Base-by-base conservation (phyloP, 2,113 vertebrate species). In the Galemys pyrenaicus region DNA sequence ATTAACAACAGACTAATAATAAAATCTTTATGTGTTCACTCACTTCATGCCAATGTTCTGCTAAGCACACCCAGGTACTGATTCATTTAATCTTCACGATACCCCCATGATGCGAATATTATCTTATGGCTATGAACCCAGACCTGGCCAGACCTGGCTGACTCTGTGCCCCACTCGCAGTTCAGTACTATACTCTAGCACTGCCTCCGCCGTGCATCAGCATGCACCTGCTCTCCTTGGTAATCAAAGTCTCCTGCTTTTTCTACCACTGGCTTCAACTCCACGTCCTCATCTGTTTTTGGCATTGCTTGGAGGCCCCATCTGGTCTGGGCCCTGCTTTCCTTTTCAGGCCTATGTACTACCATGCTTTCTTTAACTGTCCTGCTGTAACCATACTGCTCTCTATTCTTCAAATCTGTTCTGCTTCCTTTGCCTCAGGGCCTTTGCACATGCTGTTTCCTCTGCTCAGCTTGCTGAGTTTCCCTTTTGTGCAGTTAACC, bases 301-400 rank as follows among this genome's bases (percentile, higher is more conserved):
- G 17, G 19, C 1, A 0, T 11, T n/a, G 70, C 74, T 3, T 0
- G 1, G n/a, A 17, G 5, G 12, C 6, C n/a, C 32, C 3, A 0
- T 10, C 26, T 37, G 37, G 17, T 80, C 75, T 30, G 15, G 6
- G 0, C 37, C 32, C 67, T 30, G 9, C 71, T 77, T 82, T 58
- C 19, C 16, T 32, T 46, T 78, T 49, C 58, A 68, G 39, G 54
- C 1, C 12, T 35, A 9, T 44, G 49, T 86, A 22, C 49, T n/a
- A 19, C 22, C n/a, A 44, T 13, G 51, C 12, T 92, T 93, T 62
- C 30, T 28, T 58, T 56, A 46, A 41, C 39, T 35, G 20, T 58
- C 37, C 54, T 54, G 26, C 46, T 30, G 24, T 24, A 16, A 32
- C 65, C 44, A 80, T 15, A 11, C 30, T 60, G 39, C 26, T 65